Conservation (phyloP, 2,797 vertebrate species). For the Enteromius anoplus region DNA sequence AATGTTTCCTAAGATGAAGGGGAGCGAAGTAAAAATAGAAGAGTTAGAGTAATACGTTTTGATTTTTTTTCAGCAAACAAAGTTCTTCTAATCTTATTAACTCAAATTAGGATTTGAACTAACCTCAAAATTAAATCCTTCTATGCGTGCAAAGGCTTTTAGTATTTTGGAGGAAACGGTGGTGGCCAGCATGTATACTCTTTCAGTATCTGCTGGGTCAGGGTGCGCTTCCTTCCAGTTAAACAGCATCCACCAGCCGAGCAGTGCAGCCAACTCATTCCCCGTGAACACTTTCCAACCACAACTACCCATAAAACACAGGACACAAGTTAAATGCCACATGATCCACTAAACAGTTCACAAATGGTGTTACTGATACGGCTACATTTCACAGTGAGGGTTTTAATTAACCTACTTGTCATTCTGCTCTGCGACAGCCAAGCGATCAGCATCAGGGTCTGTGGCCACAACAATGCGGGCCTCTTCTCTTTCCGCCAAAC, state of each 20-base stretch:
- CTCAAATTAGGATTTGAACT: slow-evolving; percentile 14
- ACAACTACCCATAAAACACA: slow-evolving; percentile 67
- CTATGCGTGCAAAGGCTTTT: slow-evolving; percentile 82
- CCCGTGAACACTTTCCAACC: slow-evolving; percentile 93
- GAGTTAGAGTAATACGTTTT: slow-evolving; percentile 16
- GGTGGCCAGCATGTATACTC: slow-evolving; percentile 90
- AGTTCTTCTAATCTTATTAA: not conserved
- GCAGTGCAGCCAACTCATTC: slow-evolving; percentile 90
- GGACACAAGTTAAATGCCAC: not conserved
- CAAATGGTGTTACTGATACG: not conserved
- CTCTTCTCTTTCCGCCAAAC: slow-evolving; percentile 85
- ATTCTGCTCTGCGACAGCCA: slow-evolving; percentile 89
- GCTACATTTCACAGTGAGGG: not conserved
- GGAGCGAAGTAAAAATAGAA: slow-evolving; percentile 13
- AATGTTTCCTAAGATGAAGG: slow-evolving; percentile 87
- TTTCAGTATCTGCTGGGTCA: slow-evolving; percentile 70
- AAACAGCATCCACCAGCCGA: slow-evolving; percentile 97
- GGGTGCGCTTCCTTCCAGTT: slow-evolving; percentile 82
- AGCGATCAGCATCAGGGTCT: slow-evolving; percentile 92
- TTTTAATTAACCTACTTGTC: slow-evolving; percentile 73
- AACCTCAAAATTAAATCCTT: slow-evolving; percentile 94
- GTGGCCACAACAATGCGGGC: slow-evolving; percentile 89
- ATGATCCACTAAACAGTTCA: not conserved
- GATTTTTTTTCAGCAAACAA: not conserved
- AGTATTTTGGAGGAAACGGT: slow-evolving; percentile 94